Evolutionary conservation across 1,140 invertebrate species (phyloP), one percentile per base, ranked within the genome.

Genomic region (Dreissena polymorpha): DNA sequence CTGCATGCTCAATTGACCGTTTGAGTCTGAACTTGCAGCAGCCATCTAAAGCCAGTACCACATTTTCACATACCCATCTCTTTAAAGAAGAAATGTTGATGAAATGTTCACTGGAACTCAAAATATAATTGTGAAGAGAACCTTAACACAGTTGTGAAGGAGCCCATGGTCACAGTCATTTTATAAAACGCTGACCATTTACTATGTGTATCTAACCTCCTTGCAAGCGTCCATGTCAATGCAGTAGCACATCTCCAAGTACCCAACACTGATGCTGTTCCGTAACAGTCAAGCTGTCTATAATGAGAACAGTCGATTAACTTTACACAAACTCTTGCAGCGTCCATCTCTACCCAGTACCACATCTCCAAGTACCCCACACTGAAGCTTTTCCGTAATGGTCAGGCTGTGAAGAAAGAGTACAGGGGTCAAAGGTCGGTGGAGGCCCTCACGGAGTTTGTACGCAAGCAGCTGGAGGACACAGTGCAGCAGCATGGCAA

Each of bases 311-410:
- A 95, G 99, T n/a, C n/a, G n/a, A n/a, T n/a, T n/a, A n/a, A n/a
- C n/a, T n/a, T n/a, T n/a, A n/a, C n/a, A n/a, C n/a, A n/a, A n/a
- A n/a, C n/a, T n/a, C 39, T 39, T 39, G 39, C 39, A 39, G 39
- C 39, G 39, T 39, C 39, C 2, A 39, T 39, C 39, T 39, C 98
- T 12, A 95, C 95, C 13, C 95, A 97, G 87, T 99, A 98, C 93
- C 97, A 99, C 89, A 99, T 99, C 65, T 97, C 95, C 18, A 99
- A 99, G 94, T 99, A 99, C 94, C 99, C 99, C 27, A 99, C 99
- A 18, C 93, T 99, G 53, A 99, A 99, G 94, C 93, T 99, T 23
- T 97, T 99, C 89, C 95, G 97, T 50, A 98, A 98, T 95, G 99
- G 99, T 0, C 57, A 60, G 57, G 95, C 97, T 12, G 95, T 96